Evolutionary conservation across 2,797 vertebrate genomes (phyloP), one percentile per base, ranked within the genome.

Genomic region (Scyliorhinus canicula): DNA sequence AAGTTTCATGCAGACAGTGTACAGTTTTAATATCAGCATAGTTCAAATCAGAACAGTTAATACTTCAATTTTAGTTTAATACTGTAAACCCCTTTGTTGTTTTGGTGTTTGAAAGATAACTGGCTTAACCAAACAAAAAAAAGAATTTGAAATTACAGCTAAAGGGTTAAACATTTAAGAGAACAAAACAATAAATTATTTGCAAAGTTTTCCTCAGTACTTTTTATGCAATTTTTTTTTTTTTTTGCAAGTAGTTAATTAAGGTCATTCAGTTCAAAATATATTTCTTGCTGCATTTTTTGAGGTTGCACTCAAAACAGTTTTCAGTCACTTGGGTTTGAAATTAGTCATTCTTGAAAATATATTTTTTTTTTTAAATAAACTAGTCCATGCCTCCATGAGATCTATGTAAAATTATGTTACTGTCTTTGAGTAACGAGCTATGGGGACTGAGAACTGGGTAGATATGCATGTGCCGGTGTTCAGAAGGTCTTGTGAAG

Each of bases 41-140:
- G 95, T 96, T 95, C 97, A 97, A 96, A 98, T 98, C 98, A 97
- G 97, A 96, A 95, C 77, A 96, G 97, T 97, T 98, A 97, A 95
- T 95, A 96, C 16, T 96, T 96, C 96, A 96, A 93, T 60, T 93
- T 93, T 93, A 94, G 93, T 74, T 74, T 95, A 95, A 94, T 96
- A 95, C 95, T 95, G 26, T 77, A 95, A 40, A 31, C 93, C 95
- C 95, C 95, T 96, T 93, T 95, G 93, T 50, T 91, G n/a, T 40
- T 44, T 67, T 65, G 24, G 65, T 71, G 47, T 94, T 6, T 93
- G 47, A 9, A 74, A 94, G 8, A 35, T 40, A 52, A 55, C 35
- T 44, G 21, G 57, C 65, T 63, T 91, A 91, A 91, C 31, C 31
- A 57, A 57, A 65, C 57, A 91, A 91, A 91, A 91, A 91, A 91